These are phyloP conservation scores for Papilio elwesi DNA, from an alignment of 2,888 invertebrate species.

Conservation along the genomic window DNA sequence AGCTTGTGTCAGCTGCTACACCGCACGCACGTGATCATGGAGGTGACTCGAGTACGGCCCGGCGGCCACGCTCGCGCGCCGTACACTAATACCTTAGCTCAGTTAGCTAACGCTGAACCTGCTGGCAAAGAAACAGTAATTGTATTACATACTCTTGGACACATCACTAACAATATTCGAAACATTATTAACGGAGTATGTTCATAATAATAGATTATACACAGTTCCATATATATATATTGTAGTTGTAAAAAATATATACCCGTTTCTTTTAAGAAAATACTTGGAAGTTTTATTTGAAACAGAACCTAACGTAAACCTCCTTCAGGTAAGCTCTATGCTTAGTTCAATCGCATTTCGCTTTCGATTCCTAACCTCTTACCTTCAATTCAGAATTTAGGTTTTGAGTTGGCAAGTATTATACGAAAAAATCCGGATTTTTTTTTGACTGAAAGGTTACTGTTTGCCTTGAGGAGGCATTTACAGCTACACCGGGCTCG, in stretches of 20 bases:
- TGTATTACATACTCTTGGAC: neutral
- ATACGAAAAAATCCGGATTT: too few relatives aligned
- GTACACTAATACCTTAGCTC: neutral
- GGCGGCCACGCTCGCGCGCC: slow-evolving; percentile 45
- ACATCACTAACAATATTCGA: too few relatives aligned
- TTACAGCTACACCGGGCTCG: too few relatives aligned
- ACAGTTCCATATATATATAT: too few relatives aligned
- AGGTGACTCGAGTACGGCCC: slow-evolving; percentile 48
- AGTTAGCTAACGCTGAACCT: neutral
- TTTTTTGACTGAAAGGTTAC: too few relatives aligned
- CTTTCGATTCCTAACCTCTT: slow-evolving; percentile 4
- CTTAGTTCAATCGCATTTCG: slow-evolving; percentile 9
- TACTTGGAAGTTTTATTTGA: neutral
- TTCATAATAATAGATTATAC: too few relatives aligned
- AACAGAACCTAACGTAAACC: neutral
- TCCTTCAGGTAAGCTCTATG: neutral
- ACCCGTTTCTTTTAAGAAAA: neutral
- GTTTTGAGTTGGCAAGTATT: too few relatives aligned
- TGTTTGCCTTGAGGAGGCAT: too few relatives aligned
- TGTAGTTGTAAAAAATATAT: too few relatives aligned
- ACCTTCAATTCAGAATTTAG: neutral
- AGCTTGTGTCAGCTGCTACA: slow-evolving; percentile 78
- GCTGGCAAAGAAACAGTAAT: slow-evolving; percentile 2
- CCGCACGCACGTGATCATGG: slow-evolving; percentile 75
- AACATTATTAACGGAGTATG: too few relatives aligned